Percentiles rank a stretch among this genome's conserved stretches.
Conservation (phyloP, 2,113 vertebrate species). For the Petrocephalus zakoni region DNA sequence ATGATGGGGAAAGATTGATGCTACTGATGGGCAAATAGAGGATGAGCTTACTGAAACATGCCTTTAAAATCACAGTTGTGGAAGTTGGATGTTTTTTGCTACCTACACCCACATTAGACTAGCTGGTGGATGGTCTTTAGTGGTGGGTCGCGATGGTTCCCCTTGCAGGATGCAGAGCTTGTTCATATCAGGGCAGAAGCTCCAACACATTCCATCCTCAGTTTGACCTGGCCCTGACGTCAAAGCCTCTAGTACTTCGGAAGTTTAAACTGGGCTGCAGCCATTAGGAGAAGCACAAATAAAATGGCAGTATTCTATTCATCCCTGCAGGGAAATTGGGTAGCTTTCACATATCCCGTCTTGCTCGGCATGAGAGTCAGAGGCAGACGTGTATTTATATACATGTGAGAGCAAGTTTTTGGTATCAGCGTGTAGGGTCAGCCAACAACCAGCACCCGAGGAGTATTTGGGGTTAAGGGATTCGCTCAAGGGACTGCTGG, state of each 20-base stretch:
- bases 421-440: not conserved
- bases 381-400: not conserved
- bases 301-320: not conserved
- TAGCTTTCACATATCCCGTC: not conserved
- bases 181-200: not conserved
- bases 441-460: not conserved
- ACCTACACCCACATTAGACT: not conserved
- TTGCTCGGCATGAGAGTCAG: not conserved
- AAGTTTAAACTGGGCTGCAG: slow-evolving; percentile 1
- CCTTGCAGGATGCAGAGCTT: not conserved
- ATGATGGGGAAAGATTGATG: too few species aligned
- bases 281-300: not conserved
- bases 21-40: not conserved
- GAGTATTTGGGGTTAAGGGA: not conserved
- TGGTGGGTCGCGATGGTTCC: not conserved
- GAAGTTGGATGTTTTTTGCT: not conserved
- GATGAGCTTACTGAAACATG: not conserved
- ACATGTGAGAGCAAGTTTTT: not conserved
- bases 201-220: not conserved
- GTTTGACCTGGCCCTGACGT: not conserved
- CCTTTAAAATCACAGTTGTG: not conserved
- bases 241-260: not conserved
- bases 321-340: not conserved
- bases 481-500: not conserved
- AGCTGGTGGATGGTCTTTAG: not conserved